phyloP scores from a whole-genome alignment of 2,888 invertebrate genomes.

The Acrobasis suavella region DNA sequence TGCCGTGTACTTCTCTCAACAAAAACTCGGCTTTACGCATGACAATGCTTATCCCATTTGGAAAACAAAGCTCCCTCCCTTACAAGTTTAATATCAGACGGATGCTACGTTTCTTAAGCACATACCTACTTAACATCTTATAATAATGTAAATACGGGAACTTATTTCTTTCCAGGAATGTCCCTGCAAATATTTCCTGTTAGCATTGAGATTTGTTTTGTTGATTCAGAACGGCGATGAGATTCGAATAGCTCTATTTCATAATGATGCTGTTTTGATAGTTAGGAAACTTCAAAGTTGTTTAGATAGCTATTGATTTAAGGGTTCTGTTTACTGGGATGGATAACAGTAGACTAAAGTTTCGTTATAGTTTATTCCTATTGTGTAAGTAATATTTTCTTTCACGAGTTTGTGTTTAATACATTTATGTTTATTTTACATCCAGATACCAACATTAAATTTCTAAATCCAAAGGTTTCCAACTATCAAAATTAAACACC shows the following conservation, averaged over 20 bases:
- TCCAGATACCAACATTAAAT: background rate
- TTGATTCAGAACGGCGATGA: background rate
- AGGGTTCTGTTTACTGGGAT: background rate
- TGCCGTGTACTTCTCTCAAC: background rate
- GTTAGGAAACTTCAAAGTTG: background rate
- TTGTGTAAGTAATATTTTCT: background rate
- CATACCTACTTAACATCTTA: slow-evolving; percentile 16
- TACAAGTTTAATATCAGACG: slow-evolving; percentile 29
- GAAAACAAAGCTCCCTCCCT: slow-evolving; percentile 14
- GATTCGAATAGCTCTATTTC: background rate
- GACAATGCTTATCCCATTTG: slow-evolving; percentile 14
- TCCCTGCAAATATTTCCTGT: slow-evolving; percentile 8
- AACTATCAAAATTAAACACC: background rate
- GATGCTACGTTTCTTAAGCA: slow-evolving; percentile 21
- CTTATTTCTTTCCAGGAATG: slow-evolving; percentile 12
- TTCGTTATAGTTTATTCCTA: background rate
- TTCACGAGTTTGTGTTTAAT: background rate
- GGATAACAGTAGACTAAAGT: background rate
- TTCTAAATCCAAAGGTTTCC: slow-evolving; percentile 19
- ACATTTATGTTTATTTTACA: background rate
- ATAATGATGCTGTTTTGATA: background rate
- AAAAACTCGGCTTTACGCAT: background rate
- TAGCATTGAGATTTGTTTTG: background rate
- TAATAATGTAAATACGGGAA: slow-evolving; percentile 17
- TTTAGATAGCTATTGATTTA: background rate